A percentile compares a stretch with the other conserved stretches of the same genome.
Conservation (phyloP, 2,113 vertebrate genomes). For the Macroglossus sobrinus region DNA sequence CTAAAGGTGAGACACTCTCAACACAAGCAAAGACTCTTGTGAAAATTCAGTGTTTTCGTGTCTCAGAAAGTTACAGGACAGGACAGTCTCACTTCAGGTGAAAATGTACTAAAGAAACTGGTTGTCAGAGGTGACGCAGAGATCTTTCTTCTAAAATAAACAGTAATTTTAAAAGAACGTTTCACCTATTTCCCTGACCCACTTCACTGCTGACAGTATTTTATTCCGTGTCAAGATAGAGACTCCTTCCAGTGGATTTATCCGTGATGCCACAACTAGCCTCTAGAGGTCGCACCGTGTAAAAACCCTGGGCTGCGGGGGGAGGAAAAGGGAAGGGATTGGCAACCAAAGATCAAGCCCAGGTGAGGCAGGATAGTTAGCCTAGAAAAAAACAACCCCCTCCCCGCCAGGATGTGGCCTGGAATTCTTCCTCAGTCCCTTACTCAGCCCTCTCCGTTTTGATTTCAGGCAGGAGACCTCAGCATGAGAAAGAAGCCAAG, state of each 20-base stretch:
- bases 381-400: too few species aligned
- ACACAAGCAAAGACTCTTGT: background rate
- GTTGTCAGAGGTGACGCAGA: background rate
- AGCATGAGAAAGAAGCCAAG: too few species aligned
- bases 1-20: background rate
- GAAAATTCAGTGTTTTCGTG: background rate
- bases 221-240: background rate
- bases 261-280: background rate
- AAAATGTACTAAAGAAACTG: background rate
- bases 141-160: background rate
- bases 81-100: background rate
- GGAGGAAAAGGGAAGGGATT: rapidly evolving
- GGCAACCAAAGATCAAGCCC: background rate
- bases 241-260: background rate
- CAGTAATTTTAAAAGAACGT: background rate
- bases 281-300: background rate
- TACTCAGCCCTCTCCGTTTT: too few species aligned
- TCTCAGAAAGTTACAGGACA: background rate
- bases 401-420: too few species aligned
- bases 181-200: background rate
- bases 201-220: background rate
- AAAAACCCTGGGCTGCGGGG: background rate
- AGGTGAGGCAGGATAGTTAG: too few species aligned
- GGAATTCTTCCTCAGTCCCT: too few species aligned
- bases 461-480: too few species aligned